Percentiles rank a stretch among this genome's conserved stretches.
phyloP scores from a whole-genome alignment of 2,113 vertebrate genomes.

The Nothoprocta perdicaria region DNA sequence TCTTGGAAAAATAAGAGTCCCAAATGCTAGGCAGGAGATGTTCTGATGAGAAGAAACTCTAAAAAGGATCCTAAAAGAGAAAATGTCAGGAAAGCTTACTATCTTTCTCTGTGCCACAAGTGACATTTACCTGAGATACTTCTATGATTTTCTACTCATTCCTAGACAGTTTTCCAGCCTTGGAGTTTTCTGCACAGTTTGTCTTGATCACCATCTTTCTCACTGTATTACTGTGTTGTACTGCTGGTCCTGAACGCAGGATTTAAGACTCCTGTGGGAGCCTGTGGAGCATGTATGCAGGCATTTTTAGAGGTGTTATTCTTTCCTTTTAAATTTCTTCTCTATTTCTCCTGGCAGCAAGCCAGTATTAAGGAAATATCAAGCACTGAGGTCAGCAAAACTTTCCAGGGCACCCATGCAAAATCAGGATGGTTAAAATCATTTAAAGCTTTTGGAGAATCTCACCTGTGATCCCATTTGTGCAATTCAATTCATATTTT shows the following conservation, averaged over 20 bases:
- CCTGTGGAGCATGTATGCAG: background rate
- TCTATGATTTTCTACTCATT: background rate
- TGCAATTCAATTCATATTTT: background rate
- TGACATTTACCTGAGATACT: constrained; percentile 41
- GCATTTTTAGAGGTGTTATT: background rate
- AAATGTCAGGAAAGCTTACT: constrained; percentile 41
- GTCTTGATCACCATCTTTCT: background rate
- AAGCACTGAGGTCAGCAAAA: background rate
- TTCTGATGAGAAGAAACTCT: background rate
- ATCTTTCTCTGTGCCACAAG: background rate
- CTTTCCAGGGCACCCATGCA: background rate
- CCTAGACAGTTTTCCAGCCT: background rate
- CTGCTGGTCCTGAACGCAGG: background rate
- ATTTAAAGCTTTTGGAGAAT: background rate
- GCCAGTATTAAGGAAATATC: background rate
- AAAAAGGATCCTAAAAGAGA: constrained; percentile 22
- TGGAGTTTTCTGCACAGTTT: background rate
- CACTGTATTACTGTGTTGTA: background rate
- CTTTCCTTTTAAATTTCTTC: background rate
- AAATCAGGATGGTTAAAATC: background rate
- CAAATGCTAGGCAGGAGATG: background rate
- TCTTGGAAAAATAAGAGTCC: background rate
- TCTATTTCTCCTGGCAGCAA: background rate
- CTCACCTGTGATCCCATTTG: background rate
- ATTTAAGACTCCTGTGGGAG: background rate